Evolutionary conservation across 92 coral and sea anemone genomes (phyloP).

Genomic region (Porites evermanni): DNA sequence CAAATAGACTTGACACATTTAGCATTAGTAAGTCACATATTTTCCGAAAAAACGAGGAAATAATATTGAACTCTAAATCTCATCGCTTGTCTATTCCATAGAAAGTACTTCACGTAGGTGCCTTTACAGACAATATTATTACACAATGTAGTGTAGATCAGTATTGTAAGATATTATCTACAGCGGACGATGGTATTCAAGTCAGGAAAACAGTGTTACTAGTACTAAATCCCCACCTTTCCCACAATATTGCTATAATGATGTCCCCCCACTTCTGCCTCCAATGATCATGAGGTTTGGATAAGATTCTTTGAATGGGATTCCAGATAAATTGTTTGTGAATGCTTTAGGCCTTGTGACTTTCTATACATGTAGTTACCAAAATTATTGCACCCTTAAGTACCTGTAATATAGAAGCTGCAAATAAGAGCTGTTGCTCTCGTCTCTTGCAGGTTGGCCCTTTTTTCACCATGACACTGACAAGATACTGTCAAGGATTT

Average conservation of each 20-base stretch:
- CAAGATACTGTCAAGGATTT: no score
- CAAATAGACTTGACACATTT: constrained; percentile 1
- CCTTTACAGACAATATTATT: not conserved
- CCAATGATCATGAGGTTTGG: no score
- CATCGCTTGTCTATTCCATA: not conserved
- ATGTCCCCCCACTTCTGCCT: no score
- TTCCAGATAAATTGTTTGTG: no score
- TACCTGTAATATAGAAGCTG: constrained; percentile 60
- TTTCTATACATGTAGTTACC: no score
- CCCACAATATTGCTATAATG: not conserved
- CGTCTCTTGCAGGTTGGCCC: constrained; percentile 63
- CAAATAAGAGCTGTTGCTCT: constrained; percentile 69
- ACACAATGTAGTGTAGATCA: not conserved
- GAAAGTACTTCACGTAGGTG: not conserved
- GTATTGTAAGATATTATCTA: not conserved
- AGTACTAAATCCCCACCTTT: not conserved
- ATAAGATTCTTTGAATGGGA: no score
- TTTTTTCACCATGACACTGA: constrained; percentile 32
- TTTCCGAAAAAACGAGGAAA: not conserved
- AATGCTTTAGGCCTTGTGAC: no score
- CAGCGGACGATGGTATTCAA: not conserved
- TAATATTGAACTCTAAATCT: not conserved
- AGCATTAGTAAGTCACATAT: not conserved
- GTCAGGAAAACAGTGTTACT: not conserved
- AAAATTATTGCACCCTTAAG: not conserved